phyloP scores from a whole-genome alignment of 2,113 vertebrate genomes.

The Leucopsar rothschildi region DNA sequence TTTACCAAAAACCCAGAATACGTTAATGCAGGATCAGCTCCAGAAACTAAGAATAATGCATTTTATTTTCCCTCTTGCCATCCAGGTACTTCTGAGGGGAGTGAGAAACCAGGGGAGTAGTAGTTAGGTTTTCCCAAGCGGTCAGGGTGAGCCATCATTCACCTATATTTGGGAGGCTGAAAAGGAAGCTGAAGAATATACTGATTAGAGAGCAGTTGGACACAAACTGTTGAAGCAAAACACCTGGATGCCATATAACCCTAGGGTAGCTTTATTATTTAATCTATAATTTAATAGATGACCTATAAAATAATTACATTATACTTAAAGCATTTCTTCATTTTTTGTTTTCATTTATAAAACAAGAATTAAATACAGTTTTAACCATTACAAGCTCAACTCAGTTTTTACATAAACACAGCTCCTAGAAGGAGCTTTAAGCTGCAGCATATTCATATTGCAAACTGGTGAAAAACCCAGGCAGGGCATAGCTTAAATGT shows the following conservation, averaged over 20 bases:
- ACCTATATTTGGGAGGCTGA: not conserved
- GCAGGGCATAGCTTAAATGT: constrained; percentile 27
- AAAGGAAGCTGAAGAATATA: not conserved
- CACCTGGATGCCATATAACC: constrained; percentile 55
- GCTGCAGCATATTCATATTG: constrained; percentile 68
- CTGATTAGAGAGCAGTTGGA: not conserved
- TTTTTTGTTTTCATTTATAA: constrained; percentile 75
- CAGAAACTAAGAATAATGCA: not conserved
- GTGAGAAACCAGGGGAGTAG: not conserved
- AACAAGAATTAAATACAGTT: constrained; percentile 81
- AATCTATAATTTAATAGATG: constrained; percentile 81
- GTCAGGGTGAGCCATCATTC: not conserved
- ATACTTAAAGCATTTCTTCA: constrained; percentile 79
- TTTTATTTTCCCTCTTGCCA: not conserved
- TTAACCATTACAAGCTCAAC: constrained; percentile 74
- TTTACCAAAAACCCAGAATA: not conserved
- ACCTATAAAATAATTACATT: constrained; percentile 83
- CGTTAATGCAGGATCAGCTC: not conserved
- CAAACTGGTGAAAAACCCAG: constrained; percentile 34
- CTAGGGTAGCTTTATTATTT: constrained; percentile 80
- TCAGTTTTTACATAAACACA: constrained; percentile 68
- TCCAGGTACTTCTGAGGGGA: not conserved
- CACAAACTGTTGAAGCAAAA: constrained; percentile 38
- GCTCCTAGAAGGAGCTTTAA: constrained; percentile 57
- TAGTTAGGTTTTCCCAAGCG: not conserved